phyloP scores from a whole-genome alignment of 2,113 vertebrate genomes.

The Danionella cerebrum region DNA sequence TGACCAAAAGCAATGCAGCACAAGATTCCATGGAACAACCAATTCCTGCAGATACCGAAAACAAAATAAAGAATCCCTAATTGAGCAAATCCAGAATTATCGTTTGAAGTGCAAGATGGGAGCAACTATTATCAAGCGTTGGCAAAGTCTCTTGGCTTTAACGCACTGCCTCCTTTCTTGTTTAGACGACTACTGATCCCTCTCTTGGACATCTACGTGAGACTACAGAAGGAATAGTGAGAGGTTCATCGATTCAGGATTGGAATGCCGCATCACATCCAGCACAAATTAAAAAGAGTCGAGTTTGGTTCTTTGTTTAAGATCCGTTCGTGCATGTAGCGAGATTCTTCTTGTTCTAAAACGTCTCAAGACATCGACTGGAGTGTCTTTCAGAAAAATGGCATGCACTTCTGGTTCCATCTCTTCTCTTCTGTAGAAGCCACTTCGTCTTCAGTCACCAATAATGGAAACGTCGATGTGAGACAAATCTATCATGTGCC shows the following conservation, averaged over 20 bases:
- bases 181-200: not conserved
- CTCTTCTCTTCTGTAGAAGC: not conserved
- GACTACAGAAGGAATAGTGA: constrained; percentile 4
- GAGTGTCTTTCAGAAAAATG: not conserved
- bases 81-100: not conserved
- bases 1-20: constrained; percentile 3
- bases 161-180: not conserved
- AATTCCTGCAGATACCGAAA: not conserved
- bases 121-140: constrained; percentile 91
- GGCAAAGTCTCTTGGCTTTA: constrained; percentile 33
- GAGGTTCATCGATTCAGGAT: no score
- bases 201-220: not conserved
- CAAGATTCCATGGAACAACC: no score
- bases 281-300: no score
- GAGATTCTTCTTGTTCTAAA: no score
- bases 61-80: not conserved
- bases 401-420: not conserved
- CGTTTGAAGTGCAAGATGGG: constrained; percentile 62
- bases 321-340: not conserved
- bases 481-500: constrained; percentile 98
- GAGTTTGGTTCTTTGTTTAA: not conserved
- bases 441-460: constrained; percentile 72
- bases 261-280: not conserved
- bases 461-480: constrained; percentile 96
- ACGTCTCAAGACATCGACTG: no score